Base-by-base conservation (phyloP, 2,888 invertebrate genomes). In the Drosophila bunnanda region DNA sequence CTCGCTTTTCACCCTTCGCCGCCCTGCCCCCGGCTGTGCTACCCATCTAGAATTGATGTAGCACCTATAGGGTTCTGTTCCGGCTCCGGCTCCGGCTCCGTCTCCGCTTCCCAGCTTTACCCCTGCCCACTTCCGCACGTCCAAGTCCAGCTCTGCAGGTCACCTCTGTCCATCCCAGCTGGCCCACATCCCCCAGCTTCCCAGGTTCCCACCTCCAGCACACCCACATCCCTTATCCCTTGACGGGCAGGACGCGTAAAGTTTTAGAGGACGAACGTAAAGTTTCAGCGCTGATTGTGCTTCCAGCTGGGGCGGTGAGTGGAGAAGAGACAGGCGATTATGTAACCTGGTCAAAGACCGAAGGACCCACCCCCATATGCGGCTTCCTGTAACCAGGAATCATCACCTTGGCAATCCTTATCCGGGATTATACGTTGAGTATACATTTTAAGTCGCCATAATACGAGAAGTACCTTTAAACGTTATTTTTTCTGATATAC, bases 1-100 rank as follows among this genome's bases (percentile, higher is more conserved):
- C 59, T 50, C 78, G 41, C 38, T 13, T n/a, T 36, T 65, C 60
- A n/a, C 48, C 52, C 39, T 46, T 44, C 59, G 53, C 55, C 57
- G 38, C 58, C 15, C 55, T 50, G 46, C 66, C 66, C 71, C 58
- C 72, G 48, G 71, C 62, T 69, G 71, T 71, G 73, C 68, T 78
- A 70, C 68, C 82, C 78, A 85, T 82, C 73, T 77, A 78, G 85
- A 85, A 88, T 83, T 83, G 88, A 83, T 88, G 88, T 82, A 85
- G 85, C 83, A 83, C 88, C 83, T 88, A 88, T 68, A 80, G 80
- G 77, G 72, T 65, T n/a, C 30, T 36, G 28, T 20, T 58, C 64
- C 64, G 39, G 34, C 64, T 34, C 50, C 62, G 15, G 28, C 62
- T n/a, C 20, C 64, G 15, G 20, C 64, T 50, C 50, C 50, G 50